Percentiles rank a stretch among this genome's conserved stretches.
Conservation (phyloP, 2,797 vertebrate species). For the Hylomyscus alleni region DNA sequence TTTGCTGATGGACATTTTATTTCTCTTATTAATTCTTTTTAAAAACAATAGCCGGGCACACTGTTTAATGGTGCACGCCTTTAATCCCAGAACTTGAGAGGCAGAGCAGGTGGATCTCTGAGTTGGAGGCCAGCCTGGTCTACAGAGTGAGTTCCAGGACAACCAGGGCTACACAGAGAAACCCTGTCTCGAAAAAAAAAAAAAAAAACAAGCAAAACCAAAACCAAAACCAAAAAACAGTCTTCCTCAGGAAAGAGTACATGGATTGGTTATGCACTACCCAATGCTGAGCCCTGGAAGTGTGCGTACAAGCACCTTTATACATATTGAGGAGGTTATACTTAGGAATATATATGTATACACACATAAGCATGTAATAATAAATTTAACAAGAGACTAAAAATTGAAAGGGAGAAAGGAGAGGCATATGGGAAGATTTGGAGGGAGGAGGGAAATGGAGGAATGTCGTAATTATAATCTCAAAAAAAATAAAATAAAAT, state of each 20-base stretch:
- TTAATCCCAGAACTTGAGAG: too few relatives aligned
- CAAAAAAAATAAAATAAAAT: not conserved
- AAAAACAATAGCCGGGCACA: not conserved
- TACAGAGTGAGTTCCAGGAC: too few relatives aligned
- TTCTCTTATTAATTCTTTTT: constrained; percentile 44
- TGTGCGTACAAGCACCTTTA: not conserved
- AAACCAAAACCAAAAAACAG: too few relatives aligned
- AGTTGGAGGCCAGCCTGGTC: too few relatives aligned
- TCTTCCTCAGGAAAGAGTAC: not conserved
- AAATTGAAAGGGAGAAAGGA: not conserved
- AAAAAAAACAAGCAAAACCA: too few relatives aligned
- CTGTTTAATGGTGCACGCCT: too few relatives aligned
- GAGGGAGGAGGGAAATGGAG: not conserved
- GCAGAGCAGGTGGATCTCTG: too few relatives aligned
- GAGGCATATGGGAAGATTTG: not conserved
- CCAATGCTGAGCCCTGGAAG: not conserved
- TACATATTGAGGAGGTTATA: not conserved
- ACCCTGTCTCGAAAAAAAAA: too few relatives aligned
- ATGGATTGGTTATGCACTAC: not conserved
- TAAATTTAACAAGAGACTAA: not conserved
- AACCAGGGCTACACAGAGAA: too few relatives aligned
- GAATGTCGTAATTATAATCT: not conserved
- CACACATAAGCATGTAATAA: not conserved
- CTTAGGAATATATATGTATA: not conserved
- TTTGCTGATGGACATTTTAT: constrained; percentile 53